phyloP scores from a whole-genome alignment of 2,113 vertebrate genomes.

The Peromyscus leucopus region DNA sequence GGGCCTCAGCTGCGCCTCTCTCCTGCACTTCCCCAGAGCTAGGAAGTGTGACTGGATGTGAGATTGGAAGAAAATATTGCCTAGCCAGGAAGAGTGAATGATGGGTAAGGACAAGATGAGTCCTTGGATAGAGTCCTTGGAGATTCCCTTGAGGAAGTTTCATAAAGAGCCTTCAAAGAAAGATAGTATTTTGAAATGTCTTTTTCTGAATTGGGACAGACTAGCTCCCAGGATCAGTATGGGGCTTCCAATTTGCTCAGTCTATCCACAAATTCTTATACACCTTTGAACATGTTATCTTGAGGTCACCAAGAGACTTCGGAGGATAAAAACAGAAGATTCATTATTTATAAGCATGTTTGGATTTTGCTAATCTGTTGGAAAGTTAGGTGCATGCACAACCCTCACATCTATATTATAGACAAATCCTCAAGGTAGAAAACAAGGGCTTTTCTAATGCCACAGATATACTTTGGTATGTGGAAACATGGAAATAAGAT shows the following conservation, averaged over 20 bases:
- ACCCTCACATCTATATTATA: neutral
- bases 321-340: neutral
- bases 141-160: neutral
- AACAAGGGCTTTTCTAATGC: conserved; percentile 7
- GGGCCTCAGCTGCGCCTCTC: neutral
- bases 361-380: neutral
- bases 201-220: neutral
- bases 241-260: neutral
- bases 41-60: neutral
- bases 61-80: neutral
- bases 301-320: neutral
- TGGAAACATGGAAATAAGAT: neutral
- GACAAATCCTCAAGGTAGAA: neutral
- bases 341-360: neutral
- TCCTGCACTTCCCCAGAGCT: neutral
- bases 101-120: neutral
- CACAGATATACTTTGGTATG: neutral
- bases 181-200: neutral
- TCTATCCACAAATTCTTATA: neutral
- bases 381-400: neutral
- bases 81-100: neutral
- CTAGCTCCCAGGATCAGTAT: neutral
- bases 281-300: neutral
- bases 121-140: neutral
- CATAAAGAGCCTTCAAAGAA: neutral